A percentile compares a stretch with the other conserved stretches of the same genome.
Conservation (phyloP, 1,140 invertebrate genomes). For the Tetragonula clypearis region DNA sequence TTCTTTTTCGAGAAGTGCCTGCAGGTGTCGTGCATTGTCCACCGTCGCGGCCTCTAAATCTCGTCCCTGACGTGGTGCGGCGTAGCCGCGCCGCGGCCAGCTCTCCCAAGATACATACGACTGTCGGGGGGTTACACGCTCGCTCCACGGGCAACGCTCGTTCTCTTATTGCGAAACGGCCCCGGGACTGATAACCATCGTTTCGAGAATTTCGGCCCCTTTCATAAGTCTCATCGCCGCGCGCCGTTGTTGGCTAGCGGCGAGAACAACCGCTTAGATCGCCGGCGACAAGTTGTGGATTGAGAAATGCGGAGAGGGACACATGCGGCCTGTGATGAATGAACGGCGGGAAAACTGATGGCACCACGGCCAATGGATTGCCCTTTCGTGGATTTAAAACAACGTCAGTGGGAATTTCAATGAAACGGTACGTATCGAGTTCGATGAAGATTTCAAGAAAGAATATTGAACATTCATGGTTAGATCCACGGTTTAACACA, state of each 20-base stretch:
- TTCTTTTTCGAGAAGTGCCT: constrained; percentile 62
- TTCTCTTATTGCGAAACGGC: constrained; percentile 60
- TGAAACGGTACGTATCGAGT: too few species aligned
- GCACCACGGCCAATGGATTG: too few species aligned
- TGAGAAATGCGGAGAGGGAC: neutral
- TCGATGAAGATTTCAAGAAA: too few species aligned
- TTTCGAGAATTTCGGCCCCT: constrained; percentile 64
- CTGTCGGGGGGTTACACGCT: constrained; percentile 68
- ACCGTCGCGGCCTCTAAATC: constrained; percentile 77
- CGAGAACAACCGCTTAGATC: constrained; percentile 1
- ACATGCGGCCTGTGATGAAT: neutral
- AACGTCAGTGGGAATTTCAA: too few species aligned
- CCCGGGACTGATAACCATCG: constrained; percentile 61
- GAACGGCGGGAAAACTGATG: too few species aligned
- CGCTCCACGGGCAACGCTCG: constrained; percentile 49
- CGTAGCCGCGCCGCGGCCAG: constrained; percentile 67
- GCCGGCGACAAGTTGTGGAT: neutral
- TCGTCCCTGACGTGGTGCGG: constrained; percentile 71
- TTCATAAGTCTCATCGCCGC: constrained; percentile 67
- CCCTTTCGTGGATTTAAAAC: too few species aligned
- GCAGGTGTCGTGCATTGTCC: constrained; percentile 78
- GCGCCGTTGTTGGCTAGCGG: too few species aligned
- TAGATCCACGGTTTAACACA: too few species aligned
- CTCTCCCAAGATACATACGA: constrained; percentile 71
- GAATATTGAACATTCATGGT: too few species aligned